Percentiles rank a stretch among this genome's conserved stretches.
Evolutionary conservation across 1,140 invertebrate genomes (phyloP).

Genomic region (Cydia strobilella): DNA sequence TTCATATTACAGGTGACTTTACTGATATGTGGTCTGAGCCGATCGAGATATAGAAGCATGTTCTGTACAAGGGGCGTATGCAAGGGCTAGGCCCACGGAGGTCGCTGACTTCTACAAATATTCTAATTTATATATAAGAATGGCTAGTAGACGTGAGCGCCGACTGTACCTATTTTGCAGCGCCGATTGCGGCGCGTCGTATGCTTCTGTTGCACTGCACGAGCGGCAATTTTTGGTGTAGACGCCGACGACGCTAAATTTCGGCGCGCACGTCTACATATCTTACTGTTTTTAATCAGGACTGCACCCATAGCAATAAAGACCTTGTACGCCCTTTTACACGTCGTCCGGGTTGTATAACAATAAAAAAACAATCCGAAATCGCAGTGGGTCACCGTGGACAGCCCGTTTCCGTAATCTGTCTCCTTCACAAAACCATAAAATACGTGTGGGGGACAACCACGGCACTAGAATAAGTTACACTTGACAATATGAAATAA

Average conservation of each 20-base stretch:
- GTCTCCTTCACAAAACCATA: background rate
- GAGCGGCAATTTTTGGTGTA: background rate
- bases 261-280: constrained; percentile 23
- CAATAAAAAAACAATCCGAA: background rate
- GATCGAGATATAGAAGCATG: constrained; percentile 17
- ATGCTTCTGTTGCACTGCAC: constrained; percentile 20
- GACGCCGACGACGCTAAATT: constrained; percentile 10
- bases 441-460: constrained; percentile 12
- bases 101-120: constrained; percentile 7
- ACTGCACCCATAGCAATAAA: constrained; percentile 20
- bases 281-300: constrained; percentile 19
- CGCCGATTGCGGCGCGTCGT: background rate
- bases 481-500: constrained; percentile 30
- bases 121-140: constrained; percentile 15
- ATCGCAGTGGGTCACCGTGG: constrained; percentile 11
- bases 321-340: background rate
- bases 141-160: constrained; percentile 2
- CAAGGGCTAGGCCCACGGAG: constrained; percentile 22
- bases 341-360: constrained; percentile 3
- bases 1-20: constrained; percentile 16
- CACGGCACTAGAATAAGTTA: constrained; percentile 26
- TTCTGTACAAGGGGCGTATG: constrained; percentile 30
- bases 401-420: constrained; percentile 14
- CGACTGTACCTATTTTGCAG: constrained; percentile 25
- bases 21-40: constrained; percentile 23